Percentiles rank a stretch among this genome's conserved stretches.
phyloP scores from a whole-genome alignment of 2,888 invertebrate genomes.

The Vesta saturnalis region DNA sequence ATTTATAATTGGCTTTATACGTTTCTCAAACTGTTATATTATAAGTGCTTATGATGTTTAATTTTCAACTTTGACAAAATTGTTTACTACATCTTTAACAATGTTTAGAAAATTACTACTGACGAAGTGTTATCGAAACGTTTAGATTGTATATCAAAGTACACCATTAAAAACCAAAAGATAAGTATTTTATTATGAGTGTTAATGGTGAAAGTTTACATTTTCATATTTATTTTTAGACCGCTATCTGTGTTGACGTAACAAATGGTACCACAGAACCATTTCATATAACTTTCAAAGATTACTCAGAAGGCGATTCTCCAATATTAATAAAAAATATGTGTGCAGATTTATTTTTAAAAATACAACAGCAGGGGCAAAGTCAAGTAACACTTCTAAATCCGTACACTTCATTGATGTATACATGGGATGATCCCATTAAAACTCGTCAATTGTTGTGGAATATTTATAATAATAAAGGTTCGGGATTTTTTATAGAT shows the following conservation, averaged over 20 bases:
- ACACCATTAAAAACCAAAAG: no score
- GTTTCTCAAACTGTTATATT: no score
- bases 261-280: constrained; percentile 78
- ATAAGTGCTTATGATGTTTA: no score
- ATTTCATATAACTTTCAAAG: constrained; percentile 78
- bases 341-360: constrained; percentile 82
- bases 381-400: constrained; percentile 78
- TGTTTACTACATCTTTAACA: no score
- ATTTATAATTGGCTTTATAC: no score
- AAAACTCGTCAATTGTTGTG: constrained; percentile 77
- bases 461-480: constrained; percentile 85
- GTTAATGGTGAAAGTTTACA: no score
- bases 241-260: constrained; percentile 76
- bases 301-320: constrained; percentile 80
- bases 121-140: no score
- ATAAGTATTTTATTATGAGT: no score
- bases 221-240: constrained; percentile 61
- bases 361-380: constrained; percentile 74
- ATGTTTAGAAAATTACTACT: no score
- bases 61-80: no score
- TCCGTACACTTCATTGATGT: constrained; percentile 78
- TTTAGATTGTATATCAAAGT: no score
- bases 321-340: constrained; percentile 86
- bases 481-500: constrained; percentile 76
- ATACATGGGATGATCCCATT: constrained; percentile 88